A percentile compares a stretch with the other conserved stretches of the same genome.
These are phyloP conservation scores for Amphipoea oculea DNA, from an alignment of 2,888 invertebrate genomes.

Conservation along the genomic window DNA sequence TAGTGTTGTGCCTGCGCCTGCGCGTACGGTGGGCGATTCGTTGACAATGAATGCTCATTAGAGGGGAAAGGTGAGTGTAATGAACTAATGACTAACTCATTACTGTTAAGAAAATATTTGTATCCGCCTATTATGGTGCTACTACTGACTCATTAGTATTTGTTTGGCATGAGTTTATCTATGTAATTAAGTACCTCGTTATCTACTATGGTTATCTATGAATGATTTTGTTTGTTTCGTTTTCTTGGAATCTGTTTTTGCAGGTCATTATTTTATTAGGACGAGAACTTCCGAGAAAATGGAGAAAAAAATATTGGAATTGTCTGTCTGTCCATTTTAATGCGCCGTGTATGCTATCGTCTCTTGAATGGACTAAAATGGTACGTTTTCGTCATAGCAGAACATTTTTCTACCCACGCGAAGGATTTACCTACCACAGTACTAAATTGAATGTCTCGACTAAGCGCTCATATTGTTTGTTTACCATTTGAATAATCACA, in stretches of 20 bases:
- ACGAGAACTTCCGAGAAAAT: neutral
- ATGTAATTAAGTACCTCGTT: neutral
- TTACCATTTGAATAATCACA: slow-evolving; percentile 44
- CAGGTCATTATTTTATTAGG: neutral
- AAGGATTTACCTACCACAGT: neutral
- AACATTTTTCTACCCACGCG: slow-evolving; percentile 35
- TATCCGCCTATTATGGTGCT: slow-evolving; percentile 40
- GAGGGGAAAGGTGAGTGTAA: slow-evolving; percentile 87
- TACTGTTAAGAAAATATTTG: slow-evolving; percentile 74
- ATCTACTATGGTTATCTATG: neutral
- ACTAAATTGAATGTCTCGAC: slow-evolving; percentile 24
- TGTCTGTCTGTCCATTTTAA: neutral
- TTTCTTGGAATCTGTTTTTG: neutral
- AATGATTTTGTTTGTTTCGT: slow-evolving; percentile 11
- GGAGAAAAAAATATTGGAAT: neutral
- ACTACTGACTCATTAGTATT: slow-evolving; percentile 32
- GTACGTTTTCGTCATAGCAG: slow-evolving; percentile 16
- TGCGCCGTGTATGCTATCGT: neutral
- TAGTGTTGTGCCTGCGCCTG: slow-evolving; percentile 87
- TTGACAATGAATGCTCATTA: slow-evolving; percentile 89
- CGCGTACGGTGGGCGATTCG: slow-evolving; percentile 79
- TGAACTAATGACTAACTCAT: slow-evolving; percentile 76
- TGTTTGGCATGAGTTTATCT: slow-evolving; percentile 11
- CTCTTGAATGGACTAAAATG: neutral
- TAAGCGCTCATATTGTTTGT: slow-evolving; percentile 45